Base-by-base conservation (phyloP, 1,140 invertebrate genomes). In the Drosophila trapezifrons region DNA sequence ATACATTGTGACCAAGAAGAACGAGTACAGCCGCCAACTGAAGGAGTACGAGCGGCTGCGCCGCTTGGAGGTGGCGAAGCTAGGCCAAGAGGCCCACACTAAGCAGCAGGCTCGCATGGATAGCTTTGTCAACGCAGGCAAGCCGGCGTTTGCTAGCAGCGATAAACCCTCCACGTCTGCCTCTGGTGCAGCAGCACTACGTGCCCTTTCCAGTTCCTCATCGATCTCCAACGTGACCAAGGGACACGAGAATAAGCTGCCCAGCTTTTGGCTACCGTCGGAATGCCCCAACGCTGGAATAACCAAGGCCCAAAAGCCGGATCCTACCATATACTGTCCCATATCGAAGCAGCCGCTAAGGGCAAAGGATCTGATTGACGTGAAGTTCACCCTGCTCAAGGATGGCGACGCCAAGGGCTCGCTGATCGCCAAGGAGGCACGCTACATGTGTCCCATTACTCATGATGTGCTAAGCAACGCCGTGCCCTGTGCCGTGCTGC, bases 371-470 rank as follows among this genome's bases (percentile, higher is more conserved):
- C 93, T 99, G 7, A 96, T 99, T 80, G 94, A 96, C 74, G 95
- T 99, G 0, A 98, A 98, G 90, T 99, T 99, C 92, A 99, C 97
- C 0, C 92, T 95, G 76, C 95, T 99, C 0, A 97, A 97, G 71
- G 96, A 97, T 92, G 95, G 95, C 1, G 95, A 96, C 90, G 96
- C 97, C 76, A 97, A 95, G 66, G 95, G 96, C 71, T 95, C 96
- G 1, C 91, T 97, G 2, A 96, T 97, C 76, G 94, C 95, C 25
- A 97, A 96, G 92, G 94, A 98, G 91, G 96, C 97, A 47, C 94
- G 98, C 89, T 99, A 99, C 92, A 98, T 98, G 95, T 99, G 99
- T 93, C 96, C 99, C 7, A 96, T 99, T 0, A 99, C 98, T 20
- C 96, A 98, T 92, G 99, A 99, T 93, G 95, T 99, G 52, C 92